Evolutionary conservation across 2,797 vertebrate genomes (phyloP).

Genomic region (Cichlasoma orientale): DNA sequence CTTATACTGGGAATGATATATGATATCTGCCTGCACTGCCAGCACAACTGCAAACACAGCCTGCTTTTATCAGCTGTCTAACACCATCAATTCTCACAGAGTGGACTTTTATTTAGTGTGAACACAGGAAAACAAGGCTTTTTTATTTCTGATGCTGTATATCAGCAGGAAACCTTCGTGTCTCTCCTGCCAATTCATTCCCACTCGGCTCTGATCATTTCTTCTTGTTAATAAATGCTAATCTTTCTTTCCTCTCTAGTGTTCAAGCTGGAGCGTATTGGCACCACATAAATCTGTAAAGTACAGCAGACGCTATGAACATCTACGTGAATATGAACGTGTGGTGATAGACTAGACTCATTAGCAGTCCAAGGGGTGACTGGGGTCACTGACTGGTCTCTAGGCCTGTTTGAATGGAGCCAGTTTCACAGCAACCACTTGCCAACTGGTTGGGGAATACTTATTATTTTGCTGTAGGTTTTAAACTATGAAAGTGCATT

Average conservation of each 20-base stretch:
- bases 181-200: neutral
- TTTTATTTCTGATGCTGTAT: neutral
- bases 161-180: neutral
- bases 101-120: constrained; percentile 20
- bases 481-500: no score
- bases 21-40: neutral
- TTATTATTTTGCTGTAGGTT: neutral
- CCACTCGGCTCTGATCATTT: neutral
- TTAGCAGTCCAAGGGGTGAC: neutral
- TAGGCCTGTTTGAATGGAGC: neutral
- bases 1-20: constrained; percentile 28
- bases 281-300: neutral
- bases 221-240: neutral
- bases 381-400: neutral
- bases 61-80: constrained; percentile 27
- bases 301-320: neutral
- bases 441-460: neutral
- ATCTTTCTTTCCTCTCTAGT: neutral
- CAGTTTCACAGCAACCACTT: neutral
- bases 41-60: neutral
- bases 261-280: neutral
- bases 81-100: constrained; percentile 11
- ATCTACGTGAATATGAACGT: neutral
- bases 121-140: neutral
- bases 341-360: neutral